Evolutionary conservation across 2,113 vertebrate species (phyloP), one percentile per base, ranked within the genome.

Genomic region (Lanius ludovicianus): DNA sequence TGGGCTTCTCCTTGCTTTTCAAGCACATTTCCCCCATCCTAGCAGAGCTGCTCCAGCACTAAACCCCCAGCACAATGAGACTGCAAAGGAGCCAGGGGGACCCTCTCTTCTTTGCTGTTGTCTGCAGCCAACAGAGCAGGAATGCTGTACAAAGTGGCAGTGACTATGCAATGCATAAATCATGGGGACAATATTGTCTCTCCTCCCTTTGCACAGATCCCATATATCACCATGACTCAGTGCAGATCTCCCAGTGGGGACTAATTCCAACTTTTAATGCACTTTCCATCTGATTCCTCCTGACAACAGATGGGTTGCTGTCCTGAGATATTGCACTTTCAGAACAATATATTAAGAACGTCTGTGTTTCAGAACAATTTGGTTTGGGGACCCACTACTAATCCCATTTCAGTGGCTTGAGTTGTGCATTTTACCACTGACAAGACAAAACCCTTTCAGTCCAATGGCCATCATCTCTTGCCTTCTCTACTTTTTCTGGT

Each of bases 211-310:
- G 76, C 94, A 35, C 75, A 82, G 10, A 95, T 81, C 81, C 84
- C 87, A 91, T 97, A 85, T 39, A 95, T 97, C 94, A 97, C 87
- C 76, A 22, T 96, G 96, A 97, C 95, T 97, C 97, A 96, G 73
- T 30, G 55, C 52, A 42, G 74, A 82, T 96, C 63, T 90, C 78
- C 47, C 59, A 92, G 65, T 63, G 71, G 94, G 95, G 79, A 96
- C 27, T 41, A 91, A 95, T 91, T 96, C 94, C 73, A 84, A 86
- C 86, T 97, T 95, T 69, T 96, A 96, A 94, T 78, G 79, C 64
- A 73, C 70, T 96, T 97, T 91, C 90, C 76, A n/a, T 56, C 87
- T 37, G 77, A 92, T 79, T 87, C 90, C 41, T 96, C 76, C 1
- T 23, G 37, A 62, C 79, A 95, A 96, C 90, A 94, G 89, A 94